phyloP scores from a whole-genome alignment of 2,797 vertebrate species.

The Chaetophractus vellerosus region DNA sequence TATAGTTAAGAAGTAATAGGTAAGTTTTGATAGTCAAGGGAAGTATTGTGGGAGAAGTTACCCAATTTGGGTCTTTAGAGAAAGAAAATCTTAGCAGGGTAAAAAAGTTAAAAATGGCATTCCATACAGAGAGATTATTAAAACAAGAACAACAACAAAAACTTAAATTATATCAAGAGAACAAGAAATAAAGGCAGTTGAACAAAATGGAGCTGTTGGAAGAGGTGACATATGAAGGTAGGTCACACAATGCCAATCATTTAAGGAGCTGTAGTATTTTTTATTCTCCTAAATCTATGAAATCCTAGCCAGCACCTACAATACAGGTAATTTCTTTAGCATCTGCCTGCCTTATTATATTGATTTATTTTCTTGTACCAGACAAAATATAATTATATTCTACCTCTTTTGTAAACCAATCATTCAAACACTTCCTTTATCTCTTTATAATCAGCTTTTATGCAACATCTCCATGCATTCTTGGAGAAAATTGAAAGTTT shows the following conservation, averaged over 20 bases:
- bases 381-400: background rate
- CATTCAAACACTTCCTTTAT: background rate
- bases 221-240: background rate
- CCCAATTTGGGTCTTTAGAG: background rate
- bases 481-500: background rate
- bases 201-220: background rate
- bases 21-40: background rate
- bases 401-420: background rate
- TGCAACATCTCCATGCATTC: rapidly evolving
- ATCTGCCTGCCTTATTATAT: background rate
- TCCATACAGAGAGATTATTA: background rate
- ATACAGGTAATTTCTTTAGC: background rate
- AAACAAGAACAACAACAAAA: background rate
- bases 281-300: background rate
- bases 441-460: background rate
- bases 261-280: background rate
- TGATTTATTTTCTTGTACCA: background rate
- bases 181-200: background rate
- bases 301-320: background rate
- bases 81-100: background rate
- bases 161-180: background rate
- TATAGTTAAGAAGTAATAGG: background rate
- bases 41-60: background rate
- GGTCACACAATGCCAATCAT: no score
- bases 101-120: background rate